A percentile compares a stretch with the other conserved stretches of the same genome.
These are phyloP conservation scores for Ommatoiulus sabulosus DNA, from an alignment of 2,888 invertebrate species.

Conservation along the genomic window DNA sequence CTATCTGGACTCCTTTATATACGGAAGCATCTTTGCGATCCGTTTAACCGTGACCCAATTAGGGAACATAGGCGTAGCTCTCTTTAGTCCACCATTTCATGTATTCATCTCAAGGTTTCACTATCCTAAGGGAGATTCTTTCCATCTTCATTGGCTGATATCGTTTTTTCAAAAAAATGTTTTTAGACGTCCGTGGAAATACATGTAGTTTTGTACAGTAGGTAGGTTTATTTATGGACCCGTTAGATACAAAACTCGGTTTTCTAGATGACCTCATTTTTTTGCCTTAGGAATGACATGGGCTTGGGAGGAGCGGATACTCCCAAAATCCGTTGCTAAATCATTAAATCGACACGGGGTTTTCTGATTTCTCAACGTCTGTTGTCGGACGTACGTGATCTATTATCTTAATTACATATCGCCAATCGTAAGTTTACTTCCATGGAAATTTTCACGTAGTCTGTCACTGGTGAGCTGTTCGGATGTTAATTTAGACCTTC, in stretches of 20 bases:
- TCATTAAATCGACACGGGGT: slow-evolving; percentile 38
- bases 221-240: slow-evolving; percentile 47
- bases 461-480: background rate
- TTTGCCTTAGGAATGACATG: background rate
- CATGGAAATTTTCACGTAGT: background rate
- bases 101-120: slow-evolving; percentile 40
- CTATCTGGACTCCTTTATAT: slow-evolving; percentile 51
- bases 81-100: slow-evolving; percentile 44
- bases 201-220: background rate
- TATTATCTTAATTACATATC: slow-evolving; percentile 47
- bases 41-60: slow-evolving; percentile 56
- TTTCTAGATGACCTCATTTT: slow-evolving; percentile 4
- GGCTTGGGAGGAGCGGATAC: slow-evolving; percentile 14
- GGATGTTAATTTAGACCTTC: slow-evolving; percentile 32
- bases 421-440: background rate
- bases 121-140: slow-evolving; percentile 42
- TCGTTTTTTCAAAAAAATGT: background rate
- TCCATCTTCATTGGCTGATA: slow-evolving; percentile 50
- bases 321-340: slow-evolving; percentile 2
- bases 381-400: slow-evolving; percentile 18
- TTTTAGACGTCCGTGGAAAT: background rate
- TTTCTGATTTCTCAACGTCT: background rate
- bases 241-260: background rate
- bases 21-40: slow-evolving; percentile 51
- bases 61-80: slow-evolving; percentile 56